Percentiles rank a stretch among this genome's conserved stretches.
Evolutionary conservation across 2,113 vertebrate species (phyloP).

Genomic region (Rhinogobius similis): DNA sequence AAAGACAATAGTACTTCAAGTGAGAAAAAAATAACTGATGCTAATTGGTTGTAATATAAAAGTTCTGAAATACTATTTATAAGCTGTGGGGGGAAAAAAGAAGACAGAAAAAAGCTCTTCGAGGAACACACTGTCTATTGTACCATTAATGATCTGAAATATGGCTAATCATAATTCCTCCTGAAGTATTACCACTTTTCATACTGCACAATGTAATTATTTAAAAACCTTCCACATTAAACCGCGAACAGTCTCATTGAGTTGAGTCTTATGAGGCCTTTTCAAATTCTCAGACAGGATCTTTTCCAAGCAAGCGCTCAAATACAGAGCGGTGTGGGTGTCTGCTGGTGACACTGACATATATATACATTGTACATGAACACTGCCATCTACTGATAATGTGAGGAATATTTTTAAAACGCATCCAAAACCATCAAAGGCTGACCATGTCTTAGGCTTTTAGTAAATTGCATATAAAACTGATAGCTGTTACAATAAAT

Average conservation of each 20-base stretch:
- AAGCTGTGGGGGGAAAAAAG: too few relatives aligned
- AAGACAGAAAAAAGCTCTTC: neutral
- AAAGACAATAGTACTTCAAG: neutral
- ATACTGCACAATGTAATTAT: neutral
- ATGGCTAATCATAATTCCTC: neutral
- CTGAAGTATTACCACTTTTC: neutral
- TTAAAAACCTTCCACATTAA: neutral
- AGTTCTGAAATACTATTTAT: neutral
- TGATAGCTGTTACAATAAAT: neutral
- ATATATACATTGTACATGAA: slow-evolving; percentile 5
- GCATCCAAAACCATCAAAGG: slow-evolving; percentile 3
- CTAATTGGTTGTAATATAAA: neutral
- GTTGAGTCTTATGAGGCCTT: neutral
- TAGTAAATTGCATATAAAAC: slow-evolving; percentile 2
- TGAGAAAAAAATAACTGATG: neutral
- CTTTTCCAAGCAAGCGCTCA: neutral
- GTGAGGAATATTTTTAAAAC: neutral
- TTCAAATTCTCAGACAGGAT: neutral
- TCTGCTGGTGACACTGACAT: neutral
- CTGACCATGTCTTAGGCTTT: neutral
- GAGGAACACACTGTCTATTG: neutral
- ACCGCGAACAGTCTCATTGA: neutral
- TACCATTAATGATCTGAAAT: neutral
- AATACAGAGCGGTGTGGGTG: neutral
- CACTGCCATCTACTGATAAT: slow-evolving; percentile 11